These are phyloP conservation scores for Anoura caudifer DNA, from an alignment of 2,113 vertebrate species.

Conservation along the genomic window DNA sequence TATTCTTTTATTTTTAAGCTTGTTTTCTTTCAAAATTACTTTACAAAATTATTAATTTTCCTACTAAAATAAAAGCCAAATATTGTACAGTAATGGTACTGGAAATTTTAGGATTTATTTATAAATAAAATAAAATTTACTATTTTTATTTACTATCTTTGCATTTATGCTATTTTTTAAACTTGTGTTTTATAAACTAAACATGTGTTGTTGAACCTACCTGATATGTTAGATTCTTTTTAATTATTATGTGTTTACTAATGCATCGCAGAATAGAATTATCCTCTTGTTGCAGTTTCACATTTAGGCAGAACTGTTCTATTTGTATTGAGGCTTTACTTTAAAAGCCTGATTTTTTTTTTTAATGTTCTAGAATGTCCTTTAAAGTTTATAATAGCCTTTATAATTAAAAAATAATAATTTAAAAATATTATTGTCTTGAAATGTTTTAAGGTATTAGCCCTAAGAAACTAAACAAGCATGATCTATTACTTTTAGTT, in stretches of 20 bases:
- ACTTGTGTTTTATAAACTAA: background rate
- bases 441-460: conserved; percentile 39
- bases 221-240: conserved; percentile 27
- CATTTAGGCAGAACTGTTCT: conserved; percentile 12
- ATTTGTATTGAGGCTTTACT: conserved; percentile 36
- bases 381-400: conserved; percentile 22
- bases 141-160: background rate
- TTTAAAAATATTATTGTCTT: background rate
- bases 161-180: background rate
- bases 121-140: background rate
- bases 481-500: conserved; percentile 37
- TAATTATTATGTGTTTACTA: conserved; percentile 30
- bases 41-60: conserved; percentile 37
- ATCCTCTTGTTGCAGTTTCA: conserved; percentile 5
- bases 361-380: background rate
- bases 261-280: background rate
- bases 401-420: background rate
- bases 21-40: conserved; percentile 48
- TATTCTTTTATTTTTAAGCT: conserved; percentile 39
- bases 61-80: conserved; percentile 24
- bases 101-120: background rate
- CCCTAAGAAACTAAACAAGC: conserved; percentile 24
- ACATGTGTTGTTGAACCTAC: background rate
- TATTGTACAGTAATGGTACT: background rate
- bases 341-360: conserved; percentile 29